These are phyloP conservation scores for Drosophila prostipennis DNA, from an alignment of 2,888 invertebrate genomes.

Conservation along the genomic window DNA sequence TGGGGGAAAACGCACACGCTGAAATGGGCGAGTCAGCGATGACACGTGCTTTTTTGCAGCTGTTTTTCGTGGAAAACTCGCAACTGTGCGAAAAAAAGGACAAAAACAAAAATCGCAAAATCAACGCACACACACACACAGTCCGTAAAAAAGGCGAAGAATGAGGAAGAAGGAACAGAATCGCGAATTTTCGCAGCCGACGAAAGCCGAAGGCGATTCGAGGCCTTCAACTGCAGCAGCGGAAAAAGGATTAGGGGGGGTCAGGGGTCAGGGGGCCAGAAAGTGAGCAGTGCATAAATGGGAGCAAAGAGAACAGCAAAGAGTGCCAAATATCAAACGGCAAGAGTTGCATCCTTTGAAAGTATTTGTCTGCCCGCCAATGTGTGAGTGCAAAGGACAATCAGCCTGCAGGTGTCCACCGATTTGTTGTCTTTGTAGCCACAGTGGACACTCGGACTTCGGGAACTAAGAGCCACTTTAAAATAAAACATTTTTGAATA, in stretches of 20 bases:
- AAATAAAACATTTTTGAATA: no score
- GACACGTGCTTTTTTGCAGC: conserved; percentile 84
- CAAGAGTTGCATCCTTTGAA: conserved; percentile 34
- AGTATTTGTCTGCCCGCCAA: conserved; percentile 12
- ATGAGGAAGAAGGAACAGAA: conserved; percentile 1
- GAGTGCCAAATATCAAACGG: conserved; percentile 35
- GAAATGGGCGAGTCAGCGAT: conserved; percentile 64
- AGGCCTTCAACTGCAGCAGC: conserved; percentile 39
- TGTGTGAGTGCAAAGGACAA: conserved; percentile 22
- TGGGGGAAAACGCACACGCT: conserved; percentile 67
- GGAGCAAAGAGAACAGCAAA: conserved; percentile 40
- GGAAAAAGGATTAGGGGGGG: conserved; percentile 6
- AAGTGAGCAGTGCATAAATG: conserved; percentile 28
- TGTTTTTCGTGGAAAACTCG: conserved; percentile 79
- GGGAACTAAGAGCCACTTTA: no score
- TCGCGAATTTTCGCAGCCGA: conserved; percentile 35
- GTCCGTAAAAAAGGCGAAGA: conserved; percentile 12
- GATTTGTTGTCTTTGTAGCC: conserved; percentile 20
- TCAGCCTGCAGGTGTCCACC: conserved; percentile 70
- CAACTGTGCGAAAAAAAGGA: conserved; percentile 72
- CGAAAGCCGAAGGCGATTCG: conserved; percentile 36
- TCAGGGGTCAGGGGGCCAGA: conserved; percentile 2
- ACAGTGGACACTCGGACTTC: conserved; percentile 8
- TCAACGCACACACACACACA: conserved; percentile 34
- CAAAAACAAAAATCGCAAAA: conserved; percentile 70